Evolutionary conservation across 2,797 vertebrate genomes (phyloP).

Genomic region (Tenualosa thibaudeaui): DNA sequence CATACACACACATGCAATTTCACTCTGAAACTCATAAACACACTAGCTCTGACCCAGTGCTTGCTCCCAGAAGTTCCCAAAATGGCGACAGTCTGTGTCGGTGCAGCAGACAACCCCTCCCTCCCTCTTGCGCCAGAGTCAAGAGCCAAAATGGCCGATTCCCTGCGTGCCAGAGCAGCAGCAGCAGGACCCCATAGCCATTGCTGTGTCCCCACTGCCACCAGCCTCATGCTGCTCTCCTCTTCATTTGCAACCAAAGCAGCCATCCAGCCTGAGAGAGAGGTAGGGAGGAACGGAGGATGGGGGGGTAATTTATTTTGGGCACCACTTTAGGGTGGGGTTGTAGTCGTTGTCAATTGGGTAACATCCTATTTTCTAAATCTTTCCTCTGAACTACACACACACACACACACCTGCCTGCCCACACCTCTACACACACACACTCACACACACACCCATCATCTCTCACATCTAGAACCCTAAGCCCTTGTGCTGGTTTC

Average conservation of each 20-base stretch:
- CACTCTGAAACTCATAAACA: background rate
- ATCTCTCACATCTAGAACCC: background rate
- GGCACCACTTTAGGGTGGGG: background rate
- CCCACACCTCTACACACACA: background rate
- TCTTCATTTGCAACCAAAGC: background rate
- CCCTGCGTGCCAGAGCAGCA: background rate
- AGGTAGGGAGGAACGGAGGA: background rate
- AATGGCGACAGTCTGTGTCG: background rate
- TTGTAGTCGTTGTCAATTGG: background rate
- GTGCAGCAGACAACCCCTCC: background rate
- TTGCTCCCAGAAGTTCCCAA: background rate
- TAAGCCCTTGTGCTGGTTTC: constrained; percentile 16
- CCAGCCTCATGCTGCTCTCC: background rate
- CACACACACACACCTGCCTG: background rate
- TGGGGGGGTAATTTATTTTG: background rate
- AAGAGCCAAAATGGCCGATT: background rate
- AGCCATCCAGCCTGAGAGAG: background rate
- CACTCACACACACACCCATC: background rate
- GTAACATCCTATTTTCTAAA: background rate
- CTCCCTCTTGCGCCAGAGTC: background rate
- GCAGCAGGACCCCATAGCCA: too few species aligned
- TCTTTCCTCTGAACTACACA: background rate
- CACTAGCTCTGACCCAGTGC: background rate
- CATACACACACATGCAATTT: background rate
- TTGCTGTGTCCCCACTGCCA: too few species aligned